Percentiles rank a stretch among this genome's conserved stretches.
Evolutionary conservation across 2,888 invertebrate species (phyloP).

Genomic region (Crossocerus cetratus): DNA sequence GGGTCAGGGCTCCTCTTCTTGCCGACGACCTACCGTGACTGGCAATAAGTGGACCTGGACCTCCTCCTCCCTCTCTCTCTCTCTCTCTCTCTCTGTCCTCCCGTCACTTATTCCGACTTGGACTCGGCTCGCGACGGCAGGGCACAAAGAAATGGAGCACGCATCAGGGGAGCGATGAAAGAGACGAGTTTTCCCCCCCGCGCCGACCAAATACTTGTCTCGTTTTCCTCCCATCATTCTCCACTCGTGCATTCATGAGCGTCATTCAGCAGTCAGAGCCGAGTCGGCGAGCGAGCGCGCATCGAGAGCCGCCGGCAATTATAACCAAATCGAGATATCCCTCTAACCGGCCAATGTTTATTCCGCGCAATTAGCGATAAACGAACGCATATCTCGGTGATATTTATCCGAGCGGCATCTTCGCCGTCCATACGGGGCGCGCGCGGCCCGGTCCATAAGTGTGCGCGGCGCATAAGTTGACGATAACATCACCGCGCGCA

Average conservation of each 20-base stretch:
- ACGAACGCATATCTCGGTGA: slow-evolving; percentile 38
- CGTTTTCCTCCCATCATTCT: neutral
- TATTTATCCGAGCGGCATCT: slow-evolving; percentile 30
- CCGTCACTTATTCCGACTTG: slow-evolving; percentile 24
- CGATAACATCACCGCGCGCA: slow-evolving; percentile 59
- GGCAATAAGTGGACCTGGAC: slow-evolving; percentile 12
- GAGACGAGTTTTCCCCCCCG: neutral
- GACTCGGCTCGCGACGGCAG: slow-evolving; percentile 11
- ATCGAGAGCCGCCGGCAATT: slow-evolving; percentile 11
- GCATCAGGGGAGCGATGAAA: neutral
- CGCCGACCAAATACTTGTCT: neutral
- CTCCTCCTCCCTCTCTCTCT: slow-evolving; percentile 4
- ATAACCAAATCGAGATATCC: slow-evolving; percentile 19
- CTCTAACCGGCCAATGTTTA: slow-evolving; percentile 18
- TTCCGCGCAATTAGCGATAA: slow-evolving; percentile 46
- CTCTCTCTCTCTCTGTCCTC: slow-evolving; percentile 37
- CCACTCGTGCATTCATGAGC: neutral
- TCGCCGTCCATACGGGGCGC: slow-evolving; percentile 9
- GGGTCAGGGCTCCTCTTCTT: neutral
- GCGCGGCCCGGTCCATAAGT: slow-evolving; percentile 43
- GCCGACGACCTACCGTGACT: slow-evolving; percentile 29
- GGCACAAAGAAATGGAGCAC: neutral
- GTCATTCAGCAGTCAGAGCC: neutral
- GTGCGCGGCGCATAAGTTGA: slow-evolving; percentile 11
- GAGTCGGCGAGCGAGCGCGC: slow-evolving; percentile 4